A percentile compares a stretch with the other conserved stretches of the same genome.
Evolutionary conservation across 1,140 invertebrate genomes (phyloP).

Genomic region (Schlechtendalia chinensis): DNA sequence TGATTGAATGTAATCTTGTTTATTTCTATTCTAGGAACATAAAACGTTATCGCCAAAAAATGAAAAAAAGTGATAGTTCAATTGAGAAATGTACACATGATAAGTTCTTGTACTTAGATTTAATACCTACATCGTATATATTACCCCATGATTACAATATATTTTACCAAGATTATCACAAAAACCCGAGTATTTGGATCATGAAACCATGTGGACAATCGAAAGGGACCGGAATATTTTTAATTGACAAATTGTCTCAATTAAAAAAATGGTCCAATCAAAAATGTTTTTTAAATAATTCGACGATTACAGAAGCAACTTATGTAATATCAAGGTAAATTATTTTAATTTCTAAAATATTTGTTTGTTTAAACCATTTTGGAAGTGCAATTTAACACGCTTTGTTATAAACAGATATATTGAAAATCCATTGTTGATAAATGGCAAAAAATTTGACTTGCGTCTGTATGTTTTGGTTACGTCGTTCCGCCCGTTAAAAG

Average conservation of each 20-base stretch:
- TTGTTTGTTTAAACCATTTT: neutral
- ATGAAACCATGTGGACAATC: slow-evolving; percentile 96
- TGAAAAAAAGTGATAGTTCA: slow-evolving; percentile 83
- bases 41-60: slow-evolving; percentile 85
- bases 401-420: slow-evolving; percentile 63
- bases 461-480: slow-evolving; percentile 80
- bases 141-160: slow-evolving; percentile 87
- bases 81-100: slow-evolving; percentile 72
- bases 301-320: slow-evolving; percentile 77
- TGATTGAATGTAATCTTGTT: no score
- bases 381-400: no score
- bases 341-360: neutral
- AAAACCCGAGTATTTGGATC: slow-evolving; percentile 92
- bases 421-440: slow-evolving; percentile 78
- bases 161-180: slow-evolving; percentile 91
- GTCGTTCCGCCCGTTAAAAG: slow-evolving; percentile 78
- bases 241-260: slow-evolving; percentile 85
- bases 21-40: slow-evolving; percentile 65
- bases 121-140: slow-evolving; percentile 89
- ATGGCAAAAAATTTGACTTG: slow-evolving; percentile 86
- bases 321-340: slow-evolving; percentile 78
- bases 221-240: slow-evolving; percentile 80
- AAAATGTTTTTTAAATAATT: slow-evolving; percentile 76
- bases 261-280: slow-evolving; percentile 83
- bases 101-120: slow-evolving; percentile 73